phyloP scores from a whole-genome alignment of 2,888 invertebrate species.

The Pachycephus smyrnensis region DNA sequence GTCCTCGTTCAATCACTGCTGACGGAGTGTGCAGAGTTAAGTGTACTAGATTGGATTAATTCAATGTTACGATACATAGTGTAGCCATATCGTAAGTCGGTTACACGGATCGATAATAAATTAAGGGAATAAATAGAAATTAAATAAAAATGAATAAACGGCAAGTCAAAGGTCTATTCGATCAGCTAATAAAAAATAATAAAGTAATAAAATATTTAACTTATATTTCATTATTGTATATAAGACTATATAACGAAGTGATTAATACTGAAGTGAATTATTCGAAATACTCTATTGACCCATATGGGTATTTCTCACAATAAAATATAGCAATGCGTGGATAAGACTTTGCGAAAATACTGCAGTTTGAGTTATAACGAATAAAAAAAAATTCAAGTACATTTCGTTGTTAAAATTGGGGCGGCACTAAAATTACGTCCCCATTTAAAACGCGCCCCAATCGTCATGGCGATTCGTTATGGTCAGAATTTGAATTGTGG shows the following conservation, averaged over 20 bases:
- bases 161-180: too few species aligned
- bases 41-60: background rate
- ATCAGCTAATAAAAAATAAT: too few species aligned
- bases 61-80: too few species aligned
- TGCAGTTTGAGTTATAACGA: slow-evolving; percentile 10
- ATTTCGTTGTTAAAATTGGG: slow-evolving; percentile 40
- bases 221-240: too few species aligned
- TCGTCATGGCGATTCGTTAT: slow-evolving; percentile 55
- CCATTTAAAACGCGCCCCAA: slow-evolving; percentile 56
- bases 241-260: too few species aligned
- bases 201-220: too few species aligned
- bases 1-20: background rate
- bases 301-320: slow-evolving; percentile 24
- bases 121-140: too few species aligned
- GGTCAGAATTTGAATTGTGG: slow-evolving; percentile 44
- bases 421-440: slow-evolving; percentile 45
- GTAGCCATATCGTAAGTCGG: too few species aligned
- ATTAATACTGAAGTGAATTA: too few species aligned
- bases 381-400: slow-evolving; percentile 38
- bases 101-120: too few species aligned
- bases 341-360: slow-evolving; percentile 8
- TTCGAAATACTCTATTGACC: background rate
- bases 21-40: background rate
- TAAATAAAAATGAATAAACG: too few species aligned
- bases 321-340: slow-evolving; percentile 15